Evolutionary conservation across 2,888 invertebrate genomes (phyloP).

Genomic region (Augiades crinisus): DNA sequence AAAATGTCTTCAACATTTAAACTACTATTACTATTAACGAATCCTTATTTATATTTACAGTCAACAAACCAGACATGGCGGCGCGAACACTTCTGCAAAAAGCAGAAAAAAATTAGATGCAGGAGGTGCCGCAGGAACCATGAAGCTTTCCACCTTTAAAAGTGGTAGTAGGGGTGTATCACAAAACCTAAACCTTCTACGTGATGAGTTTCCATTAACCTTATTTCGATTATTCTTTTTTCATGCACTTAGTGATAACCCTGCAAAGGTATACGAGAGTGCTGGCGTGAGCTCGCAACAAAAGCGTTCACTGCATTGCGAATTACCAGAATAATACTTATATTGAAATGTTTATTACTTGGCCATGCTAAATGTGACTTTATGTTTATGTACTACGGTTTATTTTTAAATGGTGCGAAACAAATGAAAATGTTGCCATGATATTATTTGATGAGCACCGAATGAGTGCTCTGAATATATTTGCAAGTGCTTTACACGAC

Average conservation of each 20-base stretch:
- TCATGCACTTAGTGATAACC: slow-evolving; percentile 5
- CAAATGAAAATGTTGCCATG: slow-evolving; percentile 47
- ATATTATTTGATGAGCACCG: slow-evolving; percentile 64
- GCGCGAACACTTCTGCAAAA: too few relatives aligned
- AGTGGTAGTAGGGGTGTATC: too few relatives aligned
- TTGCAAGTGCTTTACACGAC: slow-evolving; percentile 67
- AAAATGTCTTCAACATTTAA: too few relatives aligned
- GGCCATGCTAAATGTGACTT: slow-evolving; percentile 38
- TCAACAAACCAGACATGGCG: too few relatives aligned
- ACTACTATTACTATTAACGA: too few relatives aligned
- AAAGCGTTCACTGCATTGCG: slow-evolving; percentile 49
- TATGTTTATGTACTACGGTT: slow-evolving; percentile 36
- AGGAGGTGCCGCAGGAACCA: too few relatives aligned
- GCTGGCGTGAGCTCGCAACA: slow-evolving; percentile 17
- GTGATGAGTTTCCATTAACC: too few relatives aligned
- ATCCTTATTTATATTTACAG: too few relatives aligned
- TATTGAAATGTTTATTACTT: slow-evolving; percentile 53
- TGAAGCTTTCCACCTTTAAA: too few relatives aligned
- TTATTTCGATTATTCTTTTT: neutral
- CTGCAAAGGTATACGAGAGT: neutral
- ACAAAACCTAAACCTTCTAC: too few relatives aligned
- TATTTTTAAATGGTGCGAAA: slow-evolving; percentile 27
- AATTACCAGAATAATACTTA: slow-evolving; percentile 55
- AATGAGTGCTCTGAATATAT: slow-evolving; percentile 71
- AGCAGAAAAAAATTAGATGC: too few relatives aligned